phyloP scores from a whole-genome alignment of 2,113 vertebrate genomes.

The Oncorhynchus keta region DNA sequence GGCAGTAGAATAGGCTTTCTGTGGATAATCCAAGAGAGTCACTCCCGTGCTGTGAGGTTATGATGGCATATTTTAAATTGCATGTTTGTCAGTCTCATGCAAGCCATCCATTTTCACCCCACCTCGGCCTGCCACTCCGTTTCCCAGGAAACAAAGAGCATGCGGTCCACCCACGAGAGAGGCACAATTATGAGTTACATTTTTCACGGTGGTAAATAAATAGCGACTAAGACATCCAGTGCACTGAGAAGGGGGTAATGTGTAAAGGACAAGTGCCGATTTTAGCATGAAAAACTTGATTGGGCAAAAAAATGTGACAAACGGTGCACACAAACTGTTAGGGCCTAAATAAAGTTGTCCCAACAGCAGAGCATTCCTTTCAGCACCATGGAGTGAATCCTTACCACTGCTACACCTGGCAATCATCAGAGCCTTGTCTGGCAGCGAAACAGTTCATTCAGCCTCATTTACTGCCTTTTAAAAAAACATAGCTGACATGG shows the following conservation, averaged over 20 bases:
- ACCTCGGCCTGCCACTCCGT: background rate
- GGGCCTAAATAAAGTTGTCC: no score
- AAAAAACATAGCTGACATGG: no score
- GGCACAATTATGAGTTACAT: slow-evolving; percentile 8
- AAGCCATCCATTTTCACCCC: background rate
- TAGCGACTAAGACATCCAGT: slow-evolving; percentile 15
- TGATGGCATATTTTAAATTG: background rate
- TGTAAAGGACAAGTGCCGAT: background rate
- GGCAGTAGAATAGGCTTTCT: background rate
- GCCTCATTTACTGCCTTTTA: no score
- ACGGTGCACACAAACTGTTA: background rate
- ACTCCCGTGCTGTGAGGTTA: background rate
- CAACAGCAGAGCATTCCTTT: no score
- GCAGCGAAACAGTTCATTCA: no score
- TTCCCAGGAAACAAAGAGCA: background rate
- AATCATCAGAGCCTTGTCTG: no score
- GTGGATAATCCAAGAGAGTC: background rate
- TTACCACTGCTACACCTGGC: no score
- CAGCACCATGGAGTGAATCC: no score
- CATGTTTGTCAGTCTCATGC: background rate
- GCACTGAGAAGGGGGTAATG: background rate
- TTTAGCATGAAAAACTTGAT: no score
- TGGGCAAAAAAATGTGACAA: background rate
- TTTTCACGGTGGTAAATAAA: slow-evolving; percentile 7
- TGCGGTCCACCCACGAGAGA: background rate